Evolutionary conservation across 2,888 invertebrate genomes (phyloP).

Genomic region (Netelia virgata): DNA sequence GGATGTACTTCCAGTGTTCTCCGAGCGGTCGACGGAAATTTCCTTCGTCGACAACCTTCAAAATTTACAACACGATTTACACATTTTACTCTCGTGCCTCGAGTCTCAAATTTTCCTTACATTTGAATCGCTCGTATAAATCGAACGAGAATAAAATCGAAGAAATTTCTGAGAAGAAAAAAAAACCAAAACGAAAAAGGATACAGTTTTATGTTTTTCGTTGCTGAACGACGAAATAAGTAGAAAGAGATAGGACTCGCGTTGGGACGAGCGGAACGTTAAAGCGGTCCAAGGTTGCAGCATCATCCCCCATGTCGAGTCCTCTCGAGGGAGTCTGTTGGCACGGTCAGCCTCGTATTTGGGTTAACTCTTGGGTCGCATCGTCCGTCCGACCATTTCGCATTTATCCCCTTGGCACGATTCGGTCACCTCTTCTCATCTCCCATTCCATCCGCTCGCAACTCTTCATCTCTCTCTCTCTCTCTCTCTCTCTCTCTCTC

Average conservation of each 20-base stretch:
- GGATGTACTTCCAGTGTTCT: background rate
- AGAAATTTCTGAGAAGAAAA: background rate
- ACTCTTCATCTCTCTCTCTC: background rate
- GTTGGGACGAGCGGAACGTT: constrained; percentile 17
- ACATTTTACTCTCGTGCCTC: background rate
- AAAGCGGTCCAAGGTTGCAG: constrained; percentile 60
- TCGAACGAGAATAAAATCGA: background rate
- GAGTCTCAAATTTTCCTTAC: background rate
- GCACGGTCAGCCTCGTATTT: constrained; percentile 61
- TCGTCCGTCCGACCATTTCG: constrained; percentile 58
- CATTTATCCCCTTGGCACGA: constrained; percentile 65
- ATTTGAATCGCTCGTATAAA: background rate
- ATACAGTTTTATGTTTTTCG: constrained; percentile 17
- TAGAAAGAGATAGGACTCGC: constrained; percentile 1
- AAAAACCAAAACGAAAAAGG: background rate
- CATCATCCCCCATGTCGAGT: constrained; percentile 44
- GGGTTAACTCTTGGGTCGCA: constrained; percentile 62
- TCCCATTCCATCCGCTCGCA: constrained; percentile 25
- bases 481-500: background rate
- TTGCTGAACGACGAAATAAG: constrained; percentile 8
- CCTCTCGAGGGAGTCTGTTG: constrained; percentile 53
- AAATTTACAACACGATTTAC: too few relatives aligned
- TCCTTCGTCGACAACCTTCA: background rate
- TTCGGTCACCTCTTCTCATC: constrained; percentile 33
- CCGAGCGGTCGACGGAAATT: background rate